phyloP scores from a whole-genome alignment of 2,797 vertebrate species.

The Rhadinocentrus ornatus region DNA sequence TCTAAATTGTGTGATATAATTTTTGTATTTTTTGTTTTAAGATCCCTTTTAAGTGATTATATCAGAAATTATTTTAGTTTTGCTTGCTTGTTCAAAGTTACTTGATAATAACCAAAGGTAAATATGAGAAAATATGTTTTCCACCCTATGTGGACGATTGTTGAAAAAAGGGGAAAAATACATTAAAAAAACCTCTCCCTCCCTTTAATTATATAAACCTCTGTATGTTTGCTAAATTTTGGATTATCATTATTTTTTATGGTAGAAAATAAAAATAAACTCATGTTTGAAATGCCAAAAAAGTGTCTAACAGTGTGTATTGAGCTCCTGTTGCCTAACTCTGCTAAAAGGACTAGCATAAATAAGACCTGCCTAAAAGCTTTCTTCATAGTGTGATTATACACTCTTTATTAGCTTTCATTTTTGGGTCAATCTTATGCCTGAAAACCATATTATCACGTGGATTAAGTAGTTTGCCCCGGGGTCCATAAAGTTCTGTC shows the following conservation, averaged over 20 bases:
- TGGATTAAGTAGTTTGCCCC: conserved; percentile 35
- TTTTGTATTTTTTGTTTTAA: not conserved
- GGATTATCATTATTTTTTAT: not conserved
- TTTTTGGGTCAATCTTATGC: conserved; percentile 44
- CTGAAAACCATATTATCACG: conserved; percentile 40
- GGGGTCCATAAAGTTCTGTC: conserved; percentile 36
- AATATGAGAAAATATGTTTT: not conserved
- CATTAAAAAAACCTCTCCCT: too few relatives aligned
- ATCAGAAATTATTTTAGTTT: not conserved
- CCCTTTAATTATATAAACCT: not conserved
- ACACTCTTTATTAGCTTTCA: conserved; percentile 49
- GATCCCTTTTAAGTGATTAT: not conserved
- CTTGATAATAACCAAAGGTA: not conserved
- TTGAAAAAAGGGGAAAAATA: too few relatives aligned
- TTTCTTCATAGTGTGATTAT: conserved; percentile 47
- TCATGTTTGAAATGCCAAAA: too few relatives aligned
- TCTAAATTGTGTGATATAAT: not conserved
- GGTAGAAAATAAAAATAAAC: not conserved
- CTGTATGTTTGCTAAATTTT: not conserved
- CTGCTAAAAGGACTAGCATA: not conserved
- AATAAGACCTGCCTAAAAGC: not conserved
- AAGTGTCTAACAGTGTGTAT: not conserved
- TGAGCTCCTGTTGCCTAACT: not conserved
- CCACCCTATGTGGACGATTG: not conserved
- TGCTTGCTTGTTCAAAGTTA: not conserved